Evolutionary conservation across 2,797 vertebrate genomes (phyloP).

Genomic region (Yasuhikotakia modesta): DNA sequence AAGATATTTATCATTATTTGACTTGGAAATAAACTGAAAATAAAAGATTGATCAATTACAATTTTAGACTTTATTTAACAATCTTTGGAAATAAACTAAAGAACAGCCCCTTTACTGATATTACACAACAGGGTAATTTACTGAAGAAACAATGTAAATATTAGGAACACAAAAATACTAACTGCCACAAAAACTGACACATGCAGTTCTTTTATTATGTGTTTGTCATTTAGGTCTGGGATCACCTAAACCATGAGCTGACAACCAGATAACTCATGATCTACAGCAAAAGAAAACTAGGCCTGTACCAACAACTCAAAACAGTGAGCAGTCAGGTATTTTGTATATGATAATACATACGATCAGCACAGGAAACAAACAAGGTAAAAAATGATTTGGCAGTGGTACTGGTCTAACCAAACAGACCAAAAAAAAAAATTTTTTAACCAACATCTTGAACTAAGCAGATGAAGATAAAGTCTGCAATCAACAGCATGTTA

Average conservation of each 20-base stretch:
- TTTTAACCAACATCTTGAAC: background rate
- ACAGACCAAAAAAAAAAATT: background rate
- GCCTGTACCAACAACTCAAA: background rate
- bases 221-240: background rate
- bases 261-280: background rate
- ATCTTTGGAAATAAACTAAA: too few species aligned
- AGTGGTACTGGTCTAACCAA: background rate
- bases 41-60: too few species aligned
- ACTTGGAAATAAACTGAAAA: too few species aligned
- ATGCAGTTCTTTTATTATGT: background rate
- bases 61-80: too few species aligned
- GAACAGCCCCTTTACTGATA: background rate
- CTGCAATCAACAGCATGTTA: background rate
- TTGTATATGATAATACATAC: background rate
- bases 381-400: background rate
- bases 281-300: background rate
- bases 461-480: background rate
- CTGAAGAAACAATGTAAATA: too few species aligned
- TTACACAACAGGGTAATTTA: conserved; percentile 22
- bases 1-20: background rate
- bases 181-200: background rate
- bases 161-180: background rate
- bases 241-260: background rate
- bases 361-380: background rate
- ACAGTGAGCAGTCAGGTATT: background rate